phyloP scores from a whole-genome alignment of 2,113 vertebrate genomes.

The Saguinus midas region DNA sequence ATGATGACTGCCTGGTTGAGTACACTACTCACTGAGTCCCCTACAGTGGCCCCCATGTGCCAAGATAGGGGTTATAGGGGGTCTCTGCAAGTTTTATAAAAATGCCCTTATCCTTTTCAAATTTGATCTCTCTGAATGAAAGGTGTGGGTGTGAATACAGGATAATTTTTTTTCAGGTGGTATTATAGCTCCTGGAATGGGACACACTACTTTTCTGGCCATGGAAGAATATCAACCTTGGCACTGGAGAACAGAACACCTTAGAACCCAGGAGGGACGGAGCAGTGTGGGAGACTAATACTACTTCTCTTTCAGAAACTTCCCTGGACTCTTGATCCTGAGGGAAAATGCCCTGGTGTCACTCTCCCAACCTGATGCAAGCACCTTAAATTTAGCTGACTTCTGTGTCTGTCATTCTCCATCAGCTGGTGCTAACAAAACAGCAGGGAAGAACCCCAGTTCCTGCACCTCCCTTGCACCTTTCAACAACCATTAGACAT shows the following conservation, averaged over 20 bases:
- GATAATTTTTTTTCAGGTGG: neutral
- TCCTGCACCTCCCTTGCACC: neutral
- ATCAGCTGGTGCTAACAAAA: neutral
- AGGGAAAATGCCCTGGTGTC: neutral
- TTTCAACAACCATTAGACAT: neutral
- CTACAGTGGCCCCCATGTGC: neutral
- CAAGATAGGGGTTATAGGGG: neutral
- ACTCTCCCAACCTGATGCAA: neutral
- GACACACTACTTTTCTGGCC: neutral
- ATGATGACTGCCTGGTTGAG: neutral
- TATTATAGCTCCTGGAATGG: neutral
- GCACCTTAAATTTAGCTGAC: neutral
- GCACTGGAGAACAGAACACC: neutral
- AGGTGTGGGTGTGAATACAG: neutral
- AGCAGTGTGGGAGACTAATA: neutral
- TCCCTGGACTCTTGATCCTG: neutral
- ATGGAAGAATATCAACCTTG: neutral
- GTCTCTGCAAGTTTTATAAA: neutral
- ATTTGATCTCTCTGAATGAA: neutral
- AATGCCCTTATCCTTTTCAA: neutral
- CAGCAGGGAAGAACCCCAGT: too few species aligned
- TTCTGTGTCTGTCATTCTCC: neutral
- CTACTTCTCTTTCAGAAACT: neutral
- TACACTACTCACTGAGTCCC: accelerated
- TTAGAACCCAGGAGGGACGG: neutral